Conservation (phyloP, 2,888 invertebrate genomes). For the Netelia melanura region DNA sequence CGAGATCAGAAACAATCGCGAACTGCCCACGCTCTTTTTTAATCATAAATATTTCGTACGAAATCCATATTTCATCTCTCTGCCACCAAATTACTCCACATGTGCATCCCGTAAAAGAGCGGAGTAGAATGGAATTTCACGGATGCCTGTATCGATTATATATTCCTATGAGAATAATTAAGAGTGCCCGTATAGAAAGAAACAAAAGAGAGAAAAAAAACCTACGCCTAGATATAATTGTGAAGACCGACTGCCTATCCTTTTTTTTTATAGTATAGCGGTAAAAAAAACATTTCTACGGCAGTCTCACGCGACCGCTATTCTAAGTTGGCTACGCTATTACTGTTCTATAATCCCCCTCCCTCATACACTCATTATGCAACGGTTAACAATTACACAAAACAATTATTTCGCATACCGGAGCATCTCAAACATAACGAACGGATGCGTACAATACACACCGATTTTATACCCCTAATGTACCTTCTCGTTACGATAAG, state of each 20-base stretch:
- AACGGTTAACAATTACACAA: constrained; percentile 62
- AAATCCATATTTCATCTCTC: background rate
- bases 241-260: constrained; percentile 24
- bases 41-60: constrained; percentile 21
- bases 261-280: constrained; percentile 46
- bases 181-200: constrained; percentile 5
- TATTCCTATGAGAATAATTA: constrained; percentile 35
- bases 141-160: constrained; percentile 50
- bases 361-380: constrained; percentile 52
- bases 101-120: constrained; percentile 65
- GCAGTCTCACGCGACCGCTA: constrained; percentile 61
- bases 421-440: constrained; percentile 54
- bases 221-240: constrained; percentile 45
- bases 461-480: background rate
- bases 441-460: constrained; percentile 20
- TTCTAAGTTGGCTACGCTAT: constrained; percentile 17
- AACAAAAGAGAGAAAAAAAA: constrained; percentile 2
- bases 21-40: constrained; percentile 15
- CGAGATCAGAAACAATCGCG: constrained; percentile 32
- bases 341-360: constrained; percentile 36
- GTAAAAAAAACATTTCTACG: constrained; percentile 45
- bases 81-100: constrained; percentile 58
- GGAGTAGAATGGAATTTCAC: constrained; percentile 39
- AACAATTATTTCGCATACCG: constrained; percentile 65
- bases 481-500: constrained; percentile 1